These are phyloP conservation scores for Rhombomys opimus DNA, from an alignment of 2,113 vertebrate species.

Conservation along the genomic window DNA sequence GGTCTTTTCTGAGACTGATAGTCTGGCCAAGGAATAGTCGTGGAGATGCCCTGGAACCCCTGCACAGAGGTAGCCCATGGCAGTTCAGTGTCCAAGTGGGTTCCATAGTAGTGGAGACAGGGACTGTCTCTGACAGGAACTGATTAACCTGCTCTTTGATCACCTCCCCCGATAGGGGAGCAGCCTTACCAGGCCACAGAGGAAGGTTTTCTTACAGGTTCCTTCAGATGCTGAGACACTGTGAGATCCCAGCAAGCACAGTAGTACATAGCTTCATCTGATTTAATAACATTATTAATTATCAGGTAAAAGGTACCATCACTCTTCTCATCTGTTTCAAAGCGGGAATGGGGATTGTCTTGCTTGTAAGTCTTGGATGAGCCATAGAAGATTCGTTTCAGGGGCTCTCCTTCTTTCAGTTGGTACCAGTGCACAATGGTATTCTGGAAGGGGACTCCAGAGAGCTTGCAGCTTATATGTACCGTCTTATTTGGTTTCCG, in stretches of 20 bases:
- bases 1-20: too few species aligned
- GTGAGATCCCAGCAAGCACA: constrained; percentile 74
- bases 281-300: not conserved
- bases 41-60: too few species aligned
- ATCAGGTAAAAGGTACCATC: constrained; percentile 27
- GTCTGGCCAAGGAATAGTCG: too few species aligned
- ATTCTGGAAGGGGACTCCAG: not conserved
- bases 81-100: too few species aligned
- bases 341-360: fast-evolving
- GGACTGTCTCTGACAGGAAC: too few species aligned
- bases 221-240: not conserved
- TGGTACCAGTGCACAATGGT: constrained; percentile 53
- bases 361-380: fast-evolving
- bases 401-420: not conserved
- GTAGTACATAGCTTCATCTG: constrained; percentile 68
- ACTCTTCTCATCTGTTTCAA: not conserved
- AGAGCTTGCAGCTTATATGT: fast-evolving
- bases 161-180: too few species aligned
- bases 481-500: fast-evolving
- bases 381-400: not conserved
- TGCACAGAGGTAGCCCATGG: too few species aligned
- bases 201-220: constrained; percentile 58
- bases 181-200: too few species aligned
- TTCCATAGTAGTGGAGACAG: too few species aligned
- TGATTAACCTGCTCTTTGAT: too few species aligned